Evolutionary conservation across 2,888 invertebrate species (phyloP).

Genomic region (Calephelis perditalis): DNA sequence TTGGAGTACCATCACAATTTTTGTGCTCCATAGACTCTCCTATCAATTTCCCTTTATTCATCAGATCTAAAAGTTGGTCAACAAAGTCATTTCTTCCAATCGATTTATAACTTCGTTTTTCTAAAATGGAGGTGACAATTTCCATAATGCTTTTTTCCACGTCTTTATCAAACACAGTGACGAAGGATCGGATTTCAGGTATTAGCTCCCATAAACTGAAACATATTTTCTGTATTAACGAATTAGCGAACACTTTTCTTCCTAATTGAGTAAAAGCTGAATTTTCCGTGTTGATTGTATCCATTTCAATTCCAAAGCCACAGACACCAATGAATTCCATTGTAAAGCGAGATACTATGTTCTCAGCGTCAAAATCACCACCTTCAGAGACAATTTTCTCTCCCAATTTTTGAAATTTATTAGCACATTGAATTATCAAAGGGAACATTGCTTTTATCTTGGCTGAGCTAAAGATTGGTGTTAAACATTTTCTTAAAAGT

Average conservation of each 20-base stretch:
- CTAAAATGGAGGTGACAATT: conserved; percentile 41
- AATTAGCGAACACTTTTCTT: conserved; percentile 54
- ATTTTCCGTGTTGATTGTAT: conserved; percentile 52
- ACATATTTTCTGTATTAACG: conserved; percentile 43
- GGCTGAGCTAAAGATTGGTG: conserved; percentile 53
- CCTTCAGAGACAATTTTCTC: conserved; percentile 34
- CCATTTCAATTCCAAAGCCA: conserved; percentile 63
- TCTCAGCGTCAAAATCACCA: conserved; percentile 42
- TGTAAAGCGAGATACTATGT: conserved; percentile 44
- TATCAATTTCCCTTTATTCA: conserved; percentile 44
- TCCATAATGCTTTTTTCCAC: conserved; percentile 33
- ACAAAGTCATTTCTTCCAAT: conserved; percentile 44
- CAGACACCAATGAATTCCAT: conserved; percentile 62
- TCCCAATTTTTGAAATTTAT: conserved; percentile 41
- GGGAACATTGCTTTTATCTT: conserved; percentile 59
- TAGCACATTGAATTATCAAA: conserved; percentile 48
- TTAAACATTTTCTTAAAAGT: conserved; percentile 52
- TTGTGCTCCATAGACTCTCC: conserved; percentile 49
- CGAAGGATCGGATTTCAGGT: conserved; percentile 37
- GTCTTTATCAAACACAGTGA: conserved; percentile 30
- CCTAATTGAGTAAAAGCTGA: conserved; percentile 60
- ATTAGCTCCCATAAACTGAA: conserved; percentile 40
- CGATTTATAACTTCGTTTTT: conserved; percentile 46
- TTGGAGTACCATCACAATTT: conserved; percentile 42
- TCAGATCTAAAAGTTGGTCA: conserved; percentile 41